Base-by-base conservation (phyloP, 2,888 invertebrate genomes). In the Agrotis segetum region DNA sequence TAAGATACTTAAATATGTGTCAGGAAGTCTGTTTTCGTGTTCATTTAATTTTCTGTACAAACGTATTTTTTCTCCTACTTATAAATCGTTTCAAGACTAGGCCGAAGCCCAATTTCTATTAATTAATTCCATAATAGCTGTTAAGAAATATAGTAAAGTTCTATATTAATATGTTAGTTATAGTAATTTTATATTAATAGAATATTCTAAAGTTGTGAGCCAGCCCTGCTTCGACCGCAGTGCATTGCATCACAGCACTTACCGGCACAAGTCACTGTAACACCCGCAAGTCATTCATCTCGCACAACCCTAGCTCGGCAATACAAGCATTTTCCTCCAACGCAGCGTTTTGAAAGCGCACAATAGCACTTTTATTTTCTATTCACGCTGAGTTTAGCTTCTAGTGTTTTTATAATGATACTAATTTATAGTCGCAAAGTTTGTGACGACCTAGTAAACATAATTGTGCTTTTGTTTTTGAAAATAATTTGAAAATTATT, bases 151-250 rank as follows among this genome's bases (percentile, higher is more conserved):
- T 0, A 34, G 7, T 6, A 34, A 34, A 34, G 7, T 7, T 34
- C 6, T 29, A 29, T 29, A 5, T 29, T 29, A 3, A 34, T 7
- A 34, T n/a, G n/a, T n/a, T n/a, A n/a, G n/a, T n/a, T 34, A 7
- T 0, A 34, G 7, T 6, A 34, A 34, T 7, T 34, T 0, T 29
- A 29, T 29, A 5, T 29, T 29, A 3, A 34, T 7, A 34, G 7
- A 4, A 7, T 34, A 7, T 34, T 34, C 7, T 34, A 34, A 7
- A 7, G 1, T 34, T 3, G 0, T 34, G 4, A 34, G n/a, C 56
- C 65, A 78, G 11, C 84, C 85, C 81, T 85, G 14, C 1, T 24
- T 9, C 1, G 55, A 74, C 81, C 84, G 67, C 84, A 85, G 67
- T 11, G 14, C 59, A 46, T 85, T 85, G 71, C 84, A 50, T 83